Conservation (phyloP, 2,888 invertebrate genomes). For the Ashinkailepas kermadecensis region DNA sequence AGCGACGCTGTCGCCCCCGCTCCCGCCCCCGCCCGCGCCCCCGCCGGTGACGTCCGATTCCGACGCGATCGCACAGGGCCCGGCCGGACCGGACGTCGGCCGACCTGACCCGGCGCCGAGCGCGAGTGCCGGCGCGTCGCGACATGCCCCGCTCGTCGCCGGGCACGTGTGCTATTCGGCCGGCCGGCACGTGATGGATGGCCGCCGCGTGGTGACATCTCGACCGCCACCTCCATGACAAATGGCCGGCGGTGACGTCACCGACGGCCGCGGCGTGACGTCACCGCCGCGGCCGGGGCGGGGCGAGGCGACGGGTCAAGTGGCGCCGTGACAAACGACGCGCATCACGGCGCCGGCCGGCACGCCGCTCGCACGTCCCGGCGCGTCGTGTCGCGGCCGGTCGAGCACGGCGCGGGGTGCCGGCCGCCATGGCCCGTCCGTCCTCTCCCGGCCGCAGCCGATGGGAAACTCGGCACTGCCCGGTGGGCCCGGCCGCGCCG, state of each 20-base stretch:
- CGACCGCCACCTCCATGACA: neutral
- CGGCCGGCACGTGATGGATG: neutral
- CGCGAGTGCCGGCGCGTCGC: neutral
- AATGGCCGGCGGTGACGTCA: slow-evolving; percentile 3
- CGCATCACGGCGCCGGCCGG: neutral
- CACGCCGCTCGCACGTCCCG: no score
- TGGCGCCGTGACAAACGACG: slow-evolving; percentile 4
- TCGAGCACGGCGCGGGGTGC: neutral
- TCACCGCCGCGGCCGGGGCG: neutral
- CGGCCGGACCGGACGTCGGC: neutral
- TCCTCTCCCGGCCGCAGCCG: neutral
- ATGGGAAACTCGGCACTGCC: neutral
- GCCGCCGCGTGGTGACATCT: neutral
- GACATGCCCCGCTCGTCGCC: neutral
- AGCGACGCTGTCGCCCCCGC: neutral
- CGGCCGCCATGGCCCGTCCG: neutral
- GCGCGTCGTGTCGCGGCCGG: no score
- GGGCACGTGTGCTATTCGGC: neutral
- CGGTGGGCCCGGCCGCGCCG: neutral
- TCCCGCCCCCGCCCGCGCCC: neutral
- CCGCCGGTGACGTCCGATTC: neutral
- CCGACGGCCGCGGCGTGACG: neutral
- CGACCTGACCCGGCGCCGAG: neutral
- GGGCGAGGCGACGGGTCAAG: slow-evolving; percentile 5
- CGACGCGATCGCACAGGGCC: no score